These are phyloP conservation scores for Arge pagana DNA, from an alignment of 2,888 invertebrate species.

Conservation along the genomic window DNA sequence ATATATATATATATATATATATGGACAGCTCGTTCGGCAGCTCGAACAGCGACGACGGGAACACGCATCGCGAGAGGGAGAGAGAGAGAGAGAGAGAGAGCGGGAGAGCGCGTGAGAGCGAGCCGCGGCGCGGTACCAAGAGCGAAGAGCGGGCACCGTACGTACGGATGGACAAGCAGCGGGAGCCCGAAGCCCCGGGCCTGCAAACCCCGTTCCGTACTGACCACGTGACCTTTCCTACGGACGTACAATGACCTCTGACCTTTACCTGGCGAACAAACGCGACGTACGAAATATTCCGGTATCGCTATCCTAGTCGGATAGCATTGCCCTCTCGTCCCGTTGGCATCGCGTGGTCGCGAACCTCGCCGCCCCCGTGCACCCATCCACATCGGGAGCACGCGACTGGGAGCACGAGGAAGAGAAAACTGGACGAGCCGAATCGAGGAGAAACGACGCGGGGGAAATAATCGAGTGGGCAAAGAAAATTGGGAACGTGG, in stretches of 20 bases:
- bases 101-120: background rate
- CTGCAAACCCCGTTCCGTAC: constrained; percentile 22
- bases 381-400: too few relatives aligned
- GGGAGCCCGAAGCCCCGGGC: constrained; percentile 5
- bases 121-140: background rate
- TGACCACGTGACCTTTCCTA: constrained; percentile 17
- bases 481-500: too few relatives aligned
- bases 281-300: constrained; percentile 9
- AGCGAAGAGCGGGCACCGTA: background rate
- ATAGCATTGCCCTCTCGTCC: too few relatives aligned
- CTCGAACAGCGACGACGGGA: background rate
- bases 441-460: too few relatives aligned
- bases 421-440: too few relatives aligned
- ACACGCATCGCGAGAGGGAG: too few relatives aligned
- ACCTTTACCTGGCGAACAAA: constrained; percentile 5
- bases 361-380: too few relatives aligned
- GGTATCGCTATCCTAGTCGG: too few relatives aligned
- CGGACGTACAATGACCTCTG: constrained; percentile 21
- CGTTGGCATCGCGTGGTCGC: too few relatives aligned
- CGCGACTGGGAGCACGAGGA: too few relatives aligned
- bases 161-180: background rate
- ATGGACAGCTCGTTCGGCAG: background rate
- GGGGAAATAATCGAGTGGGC: too few relatives aligned
- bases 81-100: too few relatives aligned
- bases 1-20: constrained; percentile 8